Evolutionary conservation across 2,888 invertebrate species (phyloP).

Genomic region (Synanthedon andrenaeformis): DNA sequence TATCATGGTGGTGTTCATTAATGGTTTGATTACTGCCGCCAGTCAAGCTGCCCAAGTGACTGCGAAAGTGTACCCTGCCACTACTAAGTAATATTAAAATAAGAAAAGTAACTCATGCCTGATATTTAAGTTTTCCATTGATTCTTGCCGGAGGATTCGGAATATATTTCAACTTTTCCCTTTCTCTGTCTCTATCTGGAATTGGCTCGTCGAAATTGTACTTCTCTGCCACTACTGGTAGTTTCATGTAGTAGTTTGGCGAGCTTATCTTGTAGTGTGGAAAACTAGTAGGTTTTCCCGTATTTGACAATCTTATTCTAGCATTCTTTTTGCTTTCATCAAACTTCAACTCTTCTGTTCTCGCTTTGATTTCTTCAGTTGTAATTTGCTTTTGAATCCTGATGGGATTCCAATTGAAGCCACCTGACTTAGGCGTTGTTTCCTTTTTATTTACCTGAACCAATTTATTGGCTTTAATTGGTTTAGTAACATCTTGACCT

Average conservation of each 20-base stretch:
- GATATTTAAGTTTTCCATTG: conserved; percentile 27
- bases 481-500: not conserved
- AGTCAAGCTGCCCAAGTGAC: too few species aligned
- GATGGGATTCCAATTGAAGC: not conserved
- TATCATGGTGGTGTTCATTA: too few species aligned
- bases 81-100: too few species aligned
- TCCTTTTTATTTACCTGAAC: too few species aligned
- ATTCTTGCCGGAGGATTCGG: conserved; percentile 23
- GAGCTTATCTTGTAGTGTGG: conserved; percentile 22
- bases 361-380: conserved; percentile 18
- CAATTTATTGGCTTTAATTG: not conserved
- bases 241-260: conserved; percentile 31
- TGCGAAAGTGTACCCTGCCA: too few species aligned
- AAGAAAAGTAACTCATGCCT: not conserved
- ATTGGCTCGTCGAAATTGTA: conserved; percentile 47
- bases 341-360: conserved; percentile 20
- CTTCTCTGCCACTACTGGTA: conserved; percentile 32
- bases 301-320: not conserved
- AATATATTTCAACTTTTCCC: conserved; percentile 22
- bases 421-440: not conserved
- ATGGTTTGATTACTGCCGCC: too few species aligned
- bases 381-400: not conserved
- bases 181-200: conserved; percentile 35
- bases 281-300: conserved; percentile 1
- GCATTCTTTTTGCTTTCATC: not conserved